These are phyloP conservation scores for Volucella bombylans DNA, from an alignment of 2,888 invertebrate species.

Conservation along the genomic window DNA sequence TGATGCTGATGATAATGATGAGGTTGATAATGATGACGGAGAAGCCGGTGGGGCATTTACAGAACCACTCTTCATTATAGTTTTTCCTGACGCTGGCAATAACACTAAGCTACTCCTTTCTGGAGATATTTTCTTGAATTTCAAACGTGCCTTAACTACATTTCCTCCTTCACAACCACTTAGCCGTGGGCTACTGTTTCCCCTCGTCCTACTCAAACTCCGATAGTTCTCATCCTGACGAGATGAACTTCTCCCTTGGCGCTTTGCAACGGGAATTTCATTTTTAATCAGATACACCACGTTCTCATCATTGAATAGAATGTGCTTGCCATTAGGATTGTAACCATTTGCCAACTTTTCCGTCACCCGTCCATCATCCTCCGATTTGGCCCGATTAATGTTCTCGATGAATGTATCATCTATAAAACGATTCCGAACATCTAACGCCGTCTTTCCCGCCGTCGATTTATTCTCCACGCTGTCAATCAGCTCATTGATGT, in stretches of 20 bases:
- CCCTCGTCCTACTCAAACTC: constrained; percentile 44
- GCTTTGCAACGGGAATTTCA: constrained; percentile 79
- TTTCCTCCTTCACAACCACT: constrained; percentile 74
- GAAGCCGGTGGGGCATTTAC: constrained; percentile 45
- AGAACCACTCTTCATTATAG: constrained; percentile 12
- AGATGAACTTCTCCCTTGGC: constrained; percentile 52
- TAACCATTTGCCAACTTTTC: constrained; percentile 51
- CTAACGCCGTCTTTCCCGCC: constrained; percentile 52
- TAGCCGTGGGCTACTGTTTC: constrained; percentile 62
- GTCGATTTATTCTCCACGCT: constrained; percentile 78
- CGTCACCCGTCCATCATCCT: constrained; percentile 66
- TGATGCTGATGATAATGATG: constrained; percentile 61
- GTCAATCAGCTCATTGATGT: constrained; percentile 80
- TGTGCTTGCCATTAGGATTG: constrained; percentile 77
- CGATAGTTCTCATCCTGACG: constrained; percentile 65
- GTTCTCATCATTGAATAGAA: constrained; percentile 82
- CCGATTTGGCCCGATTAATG: constrained; percentile 75
- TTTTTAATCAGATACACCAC: constrained; percentile 82
- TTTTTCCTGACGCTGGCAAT: constrained; percentile 37
- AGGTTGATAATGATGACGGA: constrained; percentile 33
- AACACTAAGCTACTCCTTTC: constrained; percentile 53
- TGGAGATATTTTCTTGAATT: constrained; percentile 77
- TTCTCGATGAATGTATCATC: constrained; percentile 78
- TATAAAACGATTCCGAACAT: constrained; percentile 75
- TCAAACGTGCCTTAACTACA: constrained; percentile 76